phyloP scores from a whole-genome alignment of 1,140 invertebrate species.

The Lineus longissimus region DNA sequence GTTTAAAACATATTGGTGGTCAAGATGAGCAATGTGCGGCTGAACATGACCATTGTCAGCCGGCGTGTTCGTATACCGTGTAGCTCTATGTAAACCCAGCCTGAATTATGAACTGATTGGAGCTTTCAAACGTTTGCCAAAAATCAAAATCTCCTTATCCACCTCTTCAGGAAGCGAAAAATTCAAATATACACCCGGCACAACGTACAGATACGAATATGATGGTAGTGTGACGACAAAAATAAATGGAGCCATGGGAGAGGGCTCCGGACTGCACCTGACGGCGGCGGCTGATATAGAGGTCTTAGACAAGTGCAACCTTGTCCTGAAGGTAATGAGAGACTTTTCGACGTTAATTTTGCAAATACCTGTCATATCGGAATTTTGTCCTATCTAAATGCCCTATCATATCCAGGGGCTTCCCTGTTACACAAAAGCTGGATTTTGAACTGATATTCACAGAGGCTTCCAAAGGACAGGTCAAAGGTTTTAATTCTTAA shows the following conservation, averaged over 20 bases:
- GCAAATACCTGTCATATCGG: background rate
- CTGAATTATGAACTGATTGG: no score
- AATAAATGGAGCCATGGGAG: constrained; percentile 59
- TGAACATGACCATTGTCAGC: no score
- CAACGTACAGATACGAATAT: constrained; percentile 64
- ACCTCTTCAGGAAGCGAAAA: constrained; percentile 39
- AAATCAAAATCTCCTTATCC: no score
- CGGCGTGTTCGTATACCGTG: no score
- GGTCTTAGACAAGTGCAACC: constrained; percentile 62
- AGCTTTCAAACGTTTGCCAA: no score
- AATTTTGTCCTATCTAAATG: constrained; percentile 3
- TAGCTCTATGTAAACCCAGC: no score
- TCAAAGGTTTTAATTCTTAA: no score
- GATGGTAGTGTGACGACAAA: constrained; percentile 61
- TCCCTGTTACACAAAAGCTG: background rate
- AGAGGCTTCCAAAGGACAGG: no score
- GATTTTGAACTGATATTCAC: background rate
- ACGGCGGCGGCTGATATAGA: constrained; percentile 62
- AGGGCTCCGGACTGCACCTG: constrained; percentile 57
- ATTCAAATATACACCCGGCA: constrained; percentile 61
- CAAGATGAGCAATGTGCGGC: no score
- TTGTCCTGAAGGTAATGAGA: constrained; percentile 58
- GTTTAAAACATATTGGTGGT: no score
- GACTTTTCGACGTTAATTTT: background rate
- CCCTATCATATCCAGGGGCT: background rate